Evolutionary conservation across 2,113 vertebrate genomes (phyloP), one percentile per base, ranked within the genome.

Genomic region (Dromas ardeola): DNA sequence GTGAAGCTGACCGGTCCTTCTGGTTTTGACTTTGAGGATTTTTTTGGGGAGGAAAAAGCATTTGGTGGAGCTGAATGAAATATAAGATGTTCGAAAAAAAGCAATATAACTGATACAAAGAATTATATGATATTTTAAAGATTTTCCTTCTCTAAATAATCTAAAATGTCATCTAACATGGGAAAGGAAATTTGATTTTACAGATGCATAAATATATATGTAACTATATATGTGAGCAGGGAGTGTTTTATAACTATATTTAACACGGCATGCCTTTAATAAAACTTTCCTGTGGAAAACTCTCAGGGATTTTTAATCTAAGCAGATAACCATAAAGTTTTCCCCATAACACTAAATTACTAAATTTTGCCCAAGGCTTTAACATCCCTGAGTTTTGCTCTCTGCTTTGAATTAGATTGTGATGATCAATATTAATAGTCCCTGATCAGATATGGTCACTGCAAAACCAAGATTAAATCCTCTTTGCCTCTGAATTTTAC

Each of bases 401-500:
- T 89, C 53, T 94, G 62, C 73, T 91, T 95, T 93, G 77, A 95
- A 95, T 85, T 89, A 94, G 32, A 77, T 13, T 85, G 55, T 82
- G 81, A 82, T 96, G 81, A 95, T 97, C 86, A 95, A 88, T 95
- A 97, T 90, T 95, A 96, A 97, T 86, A 97, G 81, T 77, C n/a
- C 58, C 89, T 91, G 81, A 80, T 96, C 83, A 91, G 73, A 89
- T 72, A 81, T 13, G 53, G 91, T 82, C 95, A 95, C 45, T 62
- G 77, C 13, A 95, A 94, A 91, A 76, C 66, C 53, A 82, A 87
- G 83, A 95, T 61, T 74, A 94, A 95, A 79, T 29, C 61, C 18
- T 69, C 56, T 91, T 89, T 76, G 20, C 70, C 25, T 87, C 56
- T 77, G 62, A 89, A 80, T 95, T 97, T 96, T 87, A 95, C 62